Evolutionary conservation across 2,797 vertebrate genomes (phyloP).

Genomic region (Phalloptychus januarius): DNA sequence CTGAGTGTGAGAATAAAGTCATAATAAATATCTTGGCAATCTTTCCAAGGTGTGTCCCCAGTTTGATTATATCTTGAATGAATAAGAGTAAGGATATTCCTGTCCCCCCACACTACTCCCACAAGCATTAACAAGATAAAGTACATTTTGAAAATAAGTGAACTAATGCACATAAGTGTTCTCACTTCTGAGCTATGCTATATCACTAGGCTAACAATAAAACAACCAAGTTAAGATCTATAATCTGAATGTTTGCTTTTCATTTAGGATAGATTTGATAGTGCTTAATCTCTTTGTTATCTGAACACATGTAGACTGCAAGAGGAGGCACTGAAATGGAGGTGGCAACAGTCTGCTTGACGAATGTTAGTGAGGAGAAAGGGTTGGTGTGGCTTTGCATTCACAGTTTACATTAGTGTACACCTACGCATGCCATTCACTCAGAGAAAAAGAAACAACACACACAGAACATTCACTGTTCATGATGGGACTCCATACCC

Average conservation of each 20-base stretch:
- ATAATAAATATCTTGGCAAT: not conserved
- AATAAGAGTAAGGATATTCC: not conserved
- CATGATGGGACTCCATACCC: constrained; percentile 42
- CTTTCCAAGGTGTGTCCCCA: not conserved
- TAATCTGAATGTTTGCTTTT: not conserved
- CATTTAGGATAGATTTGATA: not conserved
- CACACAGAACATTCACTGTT: constrained; percentile 37
- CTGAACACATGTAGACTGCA: constrained; percentile 19
- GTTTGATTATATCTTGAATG: not conserved
- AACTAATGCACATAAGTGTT: not conserved
- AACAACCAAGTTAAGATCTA: not conserved
- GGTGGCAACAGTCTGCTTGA: constrained; percentile 25
- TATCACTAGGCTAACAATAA: not conserved
- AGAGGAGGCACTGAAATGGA: constrained; percentile 28
- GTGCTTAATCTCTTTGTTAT: constrained; percentile 2
- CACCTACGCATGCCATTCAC: constrained; percentile 54
- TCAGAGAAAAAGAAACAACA: constrained; percentile 33
- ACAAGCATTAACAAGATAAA: not conserved
- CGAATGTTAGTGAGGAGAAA: constrained; percentile 42
- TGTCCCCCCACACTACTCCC: not conserved
- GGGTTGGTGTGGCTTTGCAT: constrained; percentile 56
- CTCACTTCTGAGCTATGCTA: not conserved
- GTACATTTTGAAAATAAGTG: not conserved
- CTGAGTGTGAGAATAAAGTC: not conserved
- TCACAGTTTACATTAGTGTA: constrained; percentile 46